Conservation (phyloP, 2,888 invertebrate genomes). For the Brenthis hecate region DNA sequence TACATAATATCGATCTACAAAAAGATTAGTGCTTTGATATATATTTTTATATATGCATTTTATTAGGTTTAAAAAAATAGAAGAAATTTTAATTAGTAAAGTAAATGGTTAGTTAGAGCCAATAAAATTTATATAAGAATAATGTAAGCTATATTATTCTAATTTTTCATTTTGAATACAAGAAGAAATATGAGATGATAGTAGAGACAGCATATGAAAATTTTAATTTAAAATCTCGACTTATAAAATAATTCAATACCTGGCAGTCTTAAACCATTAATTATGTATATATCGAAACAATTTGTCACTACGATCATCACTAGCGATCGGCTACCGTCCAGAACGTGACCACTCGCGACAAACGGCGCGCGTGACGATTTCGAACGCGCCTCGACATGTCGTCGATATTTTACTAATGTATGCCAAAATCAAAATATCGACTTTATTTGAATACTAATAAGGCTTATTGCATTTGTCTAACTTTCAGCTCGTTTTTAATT, state of each 20-base stretch:
- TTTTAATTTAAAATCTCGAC: too few species aligned
- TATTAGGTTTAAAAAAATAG: too few species aligned
- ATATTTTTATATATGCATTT: conserved; percentile 13
- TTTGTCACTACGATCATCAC: conserved; percentile 43
- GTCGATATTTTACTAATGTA: conserved; percentile 37
- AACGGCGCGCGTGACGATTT: conserved; percentile 74
- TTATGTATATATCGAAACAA: conserved; percentile 36
- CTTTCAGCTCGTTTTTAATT: conserved; percentile 11
- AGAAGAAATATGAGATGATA: too few species aligned
- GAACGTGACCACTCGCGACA: conserved; percentile 76
- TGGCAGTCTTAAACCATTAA: conserved; percentile 39
- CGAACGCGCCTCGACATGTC: conserved; percentile 63
- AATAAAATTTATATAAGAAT: too few species aligned
- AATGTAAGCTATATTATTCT: too few species aligned
- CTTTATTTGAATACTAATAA: conserved; percentile 3
- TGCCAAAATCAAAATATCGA: conserved; percentile 30
- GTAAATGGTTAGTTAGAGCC: too few species aligned
- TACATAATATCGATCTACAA: neutral
- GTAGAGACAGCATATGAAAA: too few species aligned
- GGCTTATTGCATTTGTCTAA: neutral
- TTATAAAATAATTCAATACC: conserved; percentile 25
- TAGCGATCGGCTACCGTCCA: conserved; percentile 65
- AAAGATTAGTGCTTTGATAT: neutral
- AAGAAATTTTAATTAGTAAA: too few species aligned
- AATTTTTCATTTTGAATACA: too few species aligned